Evolutionary conservation across 1,140 invertebrate genomes (phyloP).

Genomic region (Ectropis grisescens): DNA sequence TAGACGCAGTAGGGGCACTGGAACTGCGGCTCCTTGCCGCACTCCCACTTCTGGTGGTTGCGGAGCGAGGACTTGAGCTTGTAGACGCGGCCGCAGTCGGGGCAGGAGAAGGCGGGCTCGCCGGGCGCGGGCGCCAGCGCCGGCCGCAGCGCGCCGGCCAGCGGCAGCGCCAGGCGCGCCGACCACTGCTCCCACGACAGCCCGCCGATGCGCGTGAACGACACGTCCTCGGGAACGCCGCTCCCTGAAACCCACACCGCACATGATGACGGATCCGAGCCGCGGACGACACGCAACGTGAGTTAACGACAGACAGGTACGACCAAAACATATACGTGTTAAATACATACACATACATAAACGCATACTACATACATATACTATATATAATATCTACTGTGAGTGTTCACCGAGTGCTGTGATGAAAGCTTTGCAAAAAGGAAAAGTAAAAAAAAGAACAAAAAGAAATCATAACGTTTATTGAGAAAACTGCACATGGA

Average conservation of each 20-base stretch:
- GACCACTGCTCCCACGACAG: slow-evolving; percentile 78
- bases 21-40: slow-evolving; percentile 87
- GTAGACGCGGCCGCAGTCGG: slow-evolving; percentile 85
- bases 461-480: slow-evolving; percentile 56
- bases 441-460: slow-evolving; percentile 54
- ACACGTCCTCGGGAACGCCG: slow-evolving; percentile 72
- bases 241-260: slow-evolving; percentile 24
- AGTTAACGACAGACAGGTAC: slow-evolving; percentile 36
- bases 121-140: slow-evolving; percentile 44
- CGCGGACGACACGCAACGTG: slow-evolving; percentile 32
- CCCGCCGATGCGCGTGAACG: slow-evolving; percentile 75
- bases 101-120: slow-evolving; percentile 78
- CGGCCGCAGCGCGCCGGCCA: slow-evolving; percentile 57
- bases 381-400: slow-evolving; percentile 45
- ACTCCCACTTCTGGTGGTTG: slow-evolving; percentile 91
- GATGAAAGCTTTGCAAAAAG: slow-evolving; percentile 59
- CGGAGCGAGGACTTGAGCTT: slow-evolving; percentile 87
- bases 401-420: slow-evolving; percentile 63
- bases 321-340: slow-evolving; percentile 29
- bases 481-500: slow-evolving; percentile 14
- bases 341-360: slow-evolving; percentile 32
- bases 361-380: slow-evolving; percentile 26
- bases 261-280: slow-evolving; percentile 9
- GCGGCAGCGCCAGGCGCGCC: slow-evolving; percentile 70
- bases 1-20: slow-evolving; percentile 87